Evolutionary conservation across 2,888 invertebrate species (phyloP).

Genomic region (Macrosoma leucophasiata): DNA sequence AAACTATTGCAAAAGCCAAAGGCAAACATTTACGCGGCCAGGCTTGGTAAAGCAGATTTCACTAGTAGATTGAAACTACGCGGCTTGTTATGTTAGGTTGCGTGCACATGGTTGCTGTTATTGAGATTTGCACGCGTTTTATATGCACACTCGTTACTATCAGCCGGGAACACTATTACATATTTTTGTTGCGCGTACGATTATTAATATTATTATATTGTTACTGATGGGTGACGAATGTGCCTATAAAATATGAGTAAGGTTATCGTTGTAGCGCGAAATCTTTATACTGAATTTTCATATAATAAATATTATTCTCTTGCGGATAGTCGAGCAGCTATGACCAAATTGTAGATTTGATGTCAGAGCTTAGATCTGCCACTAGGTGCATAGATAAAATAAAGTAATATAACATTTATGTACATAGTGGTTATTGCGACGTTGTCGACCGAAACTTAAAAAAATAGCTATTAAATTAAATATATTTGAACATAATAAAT

Average conservation of each 20-base stretch:
- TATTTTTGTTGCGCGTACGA: no score
- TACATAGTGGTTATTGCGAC: constrained; percentile 41
- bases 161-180: no score
- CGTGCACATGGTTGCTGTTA: constrained; percentile 10
- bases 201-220: no score
- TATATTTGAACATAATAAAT: no score
- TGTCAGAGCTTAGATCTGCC: constrained; percentile 33
- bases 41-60: no score
- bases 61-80: constrained; percentile 19
- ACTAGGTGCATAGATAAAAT: constrained; percentile 42
- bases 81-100: constrained; percentile 19
- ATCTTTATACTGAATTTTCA: no score
- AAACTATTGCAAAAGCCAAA: no score
- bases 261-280: no score
- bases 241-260: constrained; percentile 13
- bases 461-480: constrained; percentile 28
- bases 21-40: no score
- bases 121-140: no score
- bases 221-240: no score
- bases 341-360: constrained; percentile 35
- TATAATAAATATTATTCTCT: constrained; percentile 18
- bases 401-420: constrained; percentile 33
- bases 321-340: constrained; percentile 31
- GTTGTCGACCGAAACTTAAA: constrained; percentile 34
- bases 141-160: no score